Evolutionary conservation across 1,140 invertebrate species (phyloP), one percentile per base, ranked within the genome.

Genomic region (Dreissena rostriformis): DNA sequence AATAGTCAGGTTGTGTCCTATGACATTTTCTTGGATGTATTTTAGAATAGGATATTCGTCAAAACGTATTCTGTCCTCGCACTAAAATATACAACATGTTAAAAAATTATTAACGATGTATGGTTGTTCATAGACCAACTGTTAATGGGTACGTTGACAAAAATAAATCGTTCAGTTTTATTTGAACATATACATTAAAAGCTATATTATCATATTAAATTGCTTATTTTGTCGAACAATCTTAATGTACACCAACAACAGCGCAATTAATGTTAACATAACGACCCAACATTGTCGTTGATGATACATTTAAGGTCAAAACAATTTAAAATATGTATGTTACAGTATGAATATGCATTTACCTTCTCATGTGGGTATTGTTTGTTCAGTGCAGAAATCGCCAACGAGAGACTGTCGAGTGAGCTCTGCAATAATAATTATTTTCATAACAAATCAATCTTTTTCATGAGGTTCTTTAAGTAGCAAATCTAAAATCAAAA

Each of bases 21-120:
- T 87, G 5, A 87, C 86, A 68, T 87, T 85, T 12, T 87, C 86
- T 19, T 84, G 82, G 22, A 87, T 78, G 53, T 81, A 77, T 24
- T 72, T 73, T 7, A 87, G 39, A 51, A 87, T 63, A 11, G 77
- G 82, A 72, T 74, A 63, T 29, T 81, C 65, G 5, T 76, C 65
- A 73, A 77, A 84, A 0, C 71, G 29, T 5, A 73, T 15, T 5
- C 29, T 63, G 11, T 19, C 57, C 26, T 63, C 29, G 55, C 71
- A 74, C 80, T 82, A 29, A 67, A 78, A 78, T 24, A 29, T 2
- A 24, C 4, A 11, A 29, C 49, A 39, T 26, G 5, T 68, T 28
- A 26, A 22, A 6, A 26, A 26, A 26, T 26, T 24, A 24, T 15
- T 15, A 12, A 22, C 66, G 26, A 39, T 71, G 15, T 2, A 28